These are phyloP conservation scores for Netelia melanura DNA, from an alignment of 2,888 invertebrate genomes.

Conservation along the genomic window DNA sequence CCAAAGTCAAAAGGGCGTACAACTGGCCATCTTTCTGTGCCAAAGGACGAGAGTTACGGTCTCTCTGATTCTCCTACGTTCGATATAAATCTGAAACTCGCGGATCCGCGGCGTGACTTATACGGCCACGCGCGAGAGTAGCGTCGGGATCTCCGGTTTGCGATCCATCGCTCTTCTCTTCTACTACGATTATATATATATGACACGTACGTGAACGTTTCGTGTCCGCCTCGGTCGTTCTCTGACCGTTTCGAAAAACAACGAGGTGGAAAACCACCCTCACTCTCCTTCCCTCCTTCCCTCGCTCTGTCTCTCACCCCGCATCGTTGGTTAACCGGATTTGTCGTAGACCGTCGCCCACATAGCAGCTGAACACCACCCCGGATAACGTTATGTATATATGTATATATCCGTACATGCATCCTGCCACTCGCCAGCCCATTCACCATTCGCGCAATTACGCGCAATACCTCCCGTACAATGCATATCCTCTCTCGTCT, in stretches of 20 bases:
- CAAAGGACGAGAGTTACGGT: background rate
- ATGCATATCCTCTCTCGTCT: constrained; percentile 36
- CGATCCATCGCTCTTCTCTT: constrained; percentile 68
- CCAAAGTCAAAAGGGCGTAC: background rate
- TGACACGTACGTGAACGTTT: constrained; percentile 12
- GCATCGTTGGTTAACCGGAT: constrained; percentile 59
- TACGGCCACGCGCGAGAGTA: constrained; percentile 50
- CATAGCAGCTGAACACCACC: constrained; percentile 61
- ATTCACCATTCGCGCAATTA: constrained; percentile 69
- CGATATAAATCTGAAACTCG: constrained; percentile 22
- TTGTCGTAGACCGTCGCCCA: constrained; percentile 54
- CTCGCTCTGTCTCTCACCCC: constrained; percentile 35
- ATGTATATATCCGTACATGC: background rate
- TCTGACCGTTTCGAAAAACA: constrained; percentile 5
- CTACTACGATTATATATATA: constrained; percentile 1
- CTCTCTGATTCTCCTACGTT: background rate
- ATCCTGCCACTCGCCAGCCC: constrained; percentile 56
- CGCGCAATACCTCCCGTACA: constrained; percentile 67
- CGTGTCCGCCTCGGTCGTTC: constrained; percentile 47
- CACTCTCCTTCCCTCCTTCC: constrained; percentile 36
- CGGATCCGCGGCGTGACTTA: constrained; percentile 69
- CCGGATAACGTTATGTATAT: constrained; percentile 40
- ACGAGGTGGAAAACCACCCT: constrained; percentile 27
- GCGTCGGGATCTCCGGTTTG: constrained; percentile 65
- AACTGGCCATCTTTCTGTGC: background rate